Conservation (phyloP, 2,888 invertebrate genomes). For the Thecocarcelia acutangulata region DNA sequence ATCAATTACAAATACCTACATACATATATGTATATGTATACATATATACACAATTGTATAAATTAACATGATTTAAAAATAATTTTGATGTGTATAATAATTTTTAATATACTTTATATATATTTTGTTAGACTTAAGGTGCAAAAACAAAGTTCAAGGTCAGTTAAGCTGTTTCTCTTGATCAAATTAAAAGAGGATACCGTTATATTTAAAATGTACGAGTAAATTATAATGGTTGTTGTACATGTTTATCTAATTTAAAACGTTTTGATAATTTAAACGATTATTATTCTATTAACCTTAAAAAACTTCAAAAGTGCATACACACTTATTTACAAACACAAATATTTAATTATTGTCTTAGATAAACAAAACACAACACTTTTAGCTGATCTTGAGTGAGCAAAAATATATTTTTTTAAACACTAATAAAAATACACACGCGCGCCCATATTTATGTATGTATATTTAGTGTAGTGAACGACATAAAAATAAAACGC, state of each 20-base stretch:
- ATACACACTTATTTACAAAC: neutral
- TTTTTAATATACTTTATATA: neutral
- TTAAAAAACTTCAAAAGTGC: neutral
- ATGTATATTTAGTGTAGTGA: constrained; percentile 41
- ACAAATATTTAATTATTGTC: neutral
- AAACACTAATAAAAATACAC: constrained; percentile 41
- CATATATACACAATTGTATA: neutral
- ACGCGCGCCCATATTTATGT: constrained; percentile 10
- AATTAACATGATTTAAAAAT: constrained; percentile 27
- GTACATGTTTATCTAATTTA: neutral
- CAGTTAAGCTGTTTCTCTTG: constrained; percentile 32
- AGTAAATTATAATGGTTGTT: neutral
- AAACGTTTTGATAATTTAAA: constrained; percentile 3
- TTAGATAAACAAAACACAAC: constrained; percentile 2
- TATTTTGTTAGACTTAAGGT: constrained; percentile 41
- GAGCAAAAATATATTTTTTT: constrained; percentile 36
- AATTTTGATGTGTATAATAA: neutral
- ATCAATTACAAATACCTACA: constrained; percentile 29
- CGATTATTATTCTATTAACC: neutral
- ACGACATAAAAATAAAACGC: constrained; percentile 47
- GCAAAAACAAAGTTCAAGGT: constrained; percentile 62
- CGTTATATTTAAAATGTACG: constrained; percentile 17
- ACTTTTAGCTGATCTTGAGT: constrained; percentile 61
- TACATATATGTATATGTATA: neutral
- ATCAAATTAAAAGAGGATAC: constrained; percentile 4